Evolutionary conservation across 2,113 vertebrate genomes (phyloP), one percentile per base, ranked within the genome.

Genomic region (Hemiprocne comata): DNA sequence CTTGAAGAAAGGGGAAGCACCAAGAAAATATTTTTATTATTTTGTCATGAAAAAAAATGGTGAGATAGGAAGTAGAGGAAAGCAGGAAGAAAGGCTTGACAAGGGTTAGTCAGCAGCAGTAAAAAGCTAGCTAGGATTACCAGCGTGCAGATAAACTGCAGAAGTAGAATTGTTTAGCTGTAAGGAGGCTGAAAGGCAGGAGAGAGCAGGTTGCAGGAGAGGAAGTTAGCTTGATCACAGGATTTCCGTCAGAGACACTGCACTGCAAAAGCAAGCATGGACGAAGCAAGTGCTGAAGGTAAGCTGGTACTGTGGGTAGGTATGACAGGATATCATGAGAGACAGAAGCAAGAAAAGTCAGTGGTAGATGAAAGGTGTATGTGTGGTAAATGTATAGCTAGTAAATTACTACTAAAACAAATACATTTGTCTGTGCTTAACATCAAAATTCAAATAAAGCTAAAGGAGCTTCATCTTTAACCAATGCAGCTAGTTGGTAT

Each of bases 191-290:
- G 90, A 94, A 85, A 89, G 65, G 85, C 91, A 92, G 86, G 80
- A 75, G 71, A 61, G 70, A 89, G 40, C 61, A 53, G 61, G 69
- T 4, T 42, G 83, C 51, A 73, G 72, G 58, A 75, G 89, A 78
- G 95, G 96, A 97, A 97, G 91, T 91, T n/a, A 55, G 62, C 50
- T 65, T 33, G 70, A 51, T 95, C 29, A 61, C 95, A 78, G 93
- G 89, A 94, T 95, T 97, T 97, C 95, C 91, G 80, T 51, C 85
- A 85, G 57, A 94, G 38, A 55, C 48, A 2, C 67, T 21, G 65
- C 60, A 8, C 57, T 95, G 74, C 89, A 74, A 74, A 78, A 92
- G 36, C 70, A 13, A 69, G 84, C 48, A 10, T 29, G 66, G 93
- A 51, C 81, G 84, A 79, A 92, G 80, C 77, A 72, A 84, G 70